Evolutionary conservation across 2,888 invertebrate species (phyloP).

Genomic region (Tiliacea aurago): DNA sequence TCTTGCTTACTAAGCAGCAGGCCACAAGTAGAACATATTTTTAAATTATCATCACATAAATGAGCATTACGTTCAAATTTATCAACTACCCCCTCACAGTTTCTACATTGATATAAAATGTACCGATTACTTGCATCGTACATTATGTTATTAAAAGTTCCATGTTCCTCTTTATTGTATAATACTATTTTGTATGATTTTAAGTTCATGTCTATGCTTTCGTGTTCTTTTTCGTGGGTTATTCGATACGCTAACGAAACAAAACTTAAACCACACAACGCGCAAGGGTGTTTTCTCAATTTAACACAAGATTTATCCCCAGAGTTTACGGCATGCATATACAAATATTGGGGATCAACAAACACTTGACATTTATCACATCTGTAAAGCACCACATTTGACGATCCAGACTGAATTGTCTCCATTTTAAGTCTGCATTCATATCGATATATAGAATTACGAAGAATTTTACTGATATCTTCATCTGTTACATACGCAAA

Average conservation of each 20-base stretch:
- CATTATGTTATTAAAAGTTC: constrained; percentile 69
- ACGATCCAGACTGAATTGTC: constrained; percentile 74
- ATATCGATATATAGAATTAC: constrained; percentile 77
- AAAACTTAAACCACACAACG: constrained; percentile 76
- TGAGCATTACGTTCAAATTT: constrained; percentile 68
- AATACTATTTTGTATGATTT: constrained; percentile 75
- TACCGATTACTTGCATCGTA: constrained; percentile 65
- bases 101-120: constrained; percentile 80
- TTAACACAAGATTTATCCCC: constrained; percentile 59
- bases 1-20: constrained; percentile 71
- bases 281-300: constrained; percentile 73
- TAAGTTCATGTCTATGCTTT: constrained; percentile 52
- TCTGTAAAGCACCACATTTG: constrained; percentile 74
- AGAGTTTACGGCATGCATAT: constrained; percentile 71
- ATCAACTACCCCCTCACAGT: constrained; percentile 76
- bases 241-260: constrained; percentile 66
- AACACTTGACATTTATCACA: constrained; percentile 78
- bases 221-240: constrained; percentile 77
- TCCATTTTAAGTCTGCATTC: constrained; percentile 81
- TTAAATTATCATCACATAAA: constrained; percentile 70
- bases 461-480: constrained; percentile 67
- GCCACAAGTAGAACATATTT: constrained; percentile 76
- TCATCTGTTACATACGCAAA: constrained; percentile 71
- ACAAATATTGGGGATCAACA: constrained; percentile 72
- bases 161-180: constrained; percentile 76